Base-by-base conservation (phyloP, 2,797 vertebrate genomes). In the Sebastes kiyomatsui region DNA sequence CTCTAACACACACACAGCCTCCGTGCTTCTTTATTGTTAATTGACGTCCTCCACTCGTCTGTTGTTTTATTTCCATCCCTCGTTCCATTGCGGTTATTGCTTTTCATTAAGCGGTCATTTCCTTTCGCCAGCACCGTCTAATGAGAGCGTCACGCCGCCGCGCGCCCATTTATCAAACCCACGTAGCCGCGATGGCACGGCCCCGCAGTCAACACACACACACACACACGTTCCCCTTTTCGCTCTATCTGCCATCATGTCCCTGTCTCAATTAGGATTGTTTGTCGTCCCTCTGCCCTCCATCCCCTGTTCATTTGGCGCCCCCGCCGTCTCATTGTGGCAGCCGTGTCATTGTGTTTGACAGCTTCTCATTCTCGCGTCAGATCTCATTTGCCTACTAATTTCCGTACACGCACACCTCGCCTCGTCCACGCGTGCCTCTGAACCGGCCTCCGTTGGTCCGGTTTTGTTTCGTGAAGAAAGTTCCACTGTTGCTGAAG, bases 301-400 rank as follows among this genome's bases (percentile, higher is more conserved):
- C 95, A 94, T 95, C 93, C 95, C 95, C 96, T 94, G 90, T 92
- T 91, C 95, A 95, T 96, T 79, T 77, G 80, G 75, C 75, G 22
- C 73, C 72, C 64, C 67, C 67, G 75, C 74, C 84, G 65, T 75
- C 89, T 94, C 92, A 87, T 83, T 89, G 94, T 94, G 95, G 95
- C 93, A 94, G 95, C 96, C 95, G 92, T 97, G 96, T 97, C 97
- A 98, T 98, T 95, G 95, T 96, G 95, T 98, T 96, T 97, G 97
- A 97, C 98, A 98, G 96, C 95, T 97, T 97, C 97, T 97, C 97
- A 97, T 98, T 97, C 96, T 95, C 94, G 90, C 96, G 97, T 98
- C 95, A 87, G 80, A 93, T 94, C 86, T 94, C 87, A 94, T 95
- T 94, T 92, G 80, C 83, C 72, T 83, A 75, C 79, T 90, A 90